These are phyloP conservation scores for Tetranychus urticae DNA, from an alignment of 1,140 invertebrate species.

Conservation along the genomic window DNA sequence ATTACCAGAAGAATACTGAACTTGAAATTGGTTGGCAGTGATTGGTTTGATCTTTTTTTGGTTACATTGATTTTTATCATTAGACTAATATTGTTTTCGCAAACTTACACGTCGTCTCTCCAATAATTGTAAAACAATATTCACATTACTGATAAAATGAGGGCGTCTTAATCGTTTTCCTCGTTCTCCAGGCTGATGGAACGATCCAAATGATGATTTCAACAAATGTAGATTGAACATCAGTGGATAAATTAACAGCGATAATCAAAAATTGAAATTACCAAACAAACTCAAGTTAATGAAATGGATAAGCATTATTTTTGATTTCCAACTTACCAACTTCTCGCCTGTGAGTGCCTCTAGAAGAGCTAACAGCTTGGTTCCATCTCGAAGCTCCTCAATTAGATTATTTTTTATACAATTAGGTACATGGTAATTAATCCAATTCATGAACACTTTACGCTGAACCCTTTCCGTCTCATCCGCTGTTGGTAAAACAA, in stretches of 20 bases:
- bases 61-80: not conserved
- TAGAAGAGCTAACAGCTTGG: not conserved
- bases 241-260: too few species aligned
- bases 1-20: not conserved
- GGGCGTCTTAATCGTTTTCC: not conserved
- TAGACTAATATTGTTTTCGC: not conserved
- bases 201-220: too few species aligned
- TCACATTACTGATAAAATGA: conserved; percentile 2
- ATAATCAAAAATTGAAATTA: too few species aligned
- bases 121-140: not conserved
- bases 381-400: not conserved
- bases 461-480: conserved; percentile 1
- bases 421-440: not conserved
- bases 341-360: conserved; percentile 1
- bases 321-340: not conserved
- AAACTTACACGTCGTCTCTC: conserved; percentile 2
- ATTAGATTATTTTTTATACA: not conserved
- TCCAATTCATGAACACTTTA: conserved; percentile 1
- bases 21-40: not conserved
- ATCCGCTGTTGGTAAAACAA: not conserved
- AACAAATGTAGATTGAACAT: too few species aligned
- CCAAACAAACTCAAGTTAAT: too few species aligned
- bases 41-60: too few species aligned
- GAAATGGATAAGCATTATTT: too few species aligned
- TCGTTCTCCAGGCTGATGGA: not conserved